Conservation (phyloP, 2,888 invertebrate species). For the Nymphalis c-album region DNA sequence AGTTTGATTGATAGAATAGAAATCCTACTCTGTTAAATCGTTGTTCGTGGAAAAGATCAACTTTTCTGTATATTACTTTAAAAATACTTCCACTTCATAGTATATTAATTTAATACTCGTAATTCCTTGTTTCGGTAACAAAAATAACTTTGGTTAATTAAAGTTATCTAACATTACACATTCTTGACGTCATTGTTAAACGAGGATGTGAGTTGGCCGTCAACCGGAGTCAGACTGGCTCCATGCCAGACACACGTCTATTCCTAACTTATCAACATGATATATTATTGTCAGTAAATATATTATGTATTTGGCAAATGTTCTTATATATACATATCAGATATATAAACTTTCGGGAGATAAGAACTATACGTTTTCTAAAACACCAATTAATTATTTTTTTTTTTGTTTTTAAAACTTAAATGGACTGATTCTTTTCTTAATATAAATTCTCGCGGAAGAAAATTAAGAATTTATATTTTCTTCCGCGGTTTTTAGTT, state of each 20-base stretch:
- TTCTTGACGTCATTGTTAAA: slow-evolving; percentile 31
- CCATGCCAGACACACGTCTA: slow-evolving; percentile 40
- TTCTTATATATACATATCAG: not conserved
- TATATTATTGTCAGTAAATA: slow-evolving; percentile 42
- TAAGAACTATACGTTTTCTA: not conserved
- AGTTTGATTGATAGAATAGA: too few species aligned
- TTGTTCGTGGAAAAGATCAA: too few species aligned
- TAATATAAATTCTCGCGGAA: too few species aligned
- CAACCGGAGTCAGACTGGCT: slow-evolving; percentile 43
- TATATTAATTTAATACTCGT: too few species aligned
- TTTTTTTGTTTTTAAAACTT: too few species aligned
- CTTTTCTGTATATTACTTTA: too few species aligned
- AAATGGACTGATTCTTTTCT: too few species aligned
- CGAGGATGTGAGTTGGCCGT: slow-evolving; percentile 37
- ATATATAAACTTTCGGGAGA: not conserved
- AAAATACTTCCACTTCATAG: too few species aligned
- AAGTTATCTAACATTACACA: not conserved
- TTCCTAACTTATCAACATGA: slow-evolving; percentile 39
- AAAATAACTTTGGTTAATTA: not conserved
- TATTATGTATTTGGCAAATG: slow-evolving; percentile 34
- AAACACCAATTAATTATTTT: not conserved
- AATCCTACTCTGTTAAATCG: too few species aligned
- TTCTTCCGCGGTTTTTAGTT: too few species aligned
- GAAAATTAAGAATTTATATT: too few species aligned
- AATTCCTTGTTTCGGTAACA: not conserved